Percentiles rank a stretch among this genome's conserved stretches.
Evolutionary conservation across 2,113 vertebrate genomes (phyloP).

Genomic region (Ctenomys sociabilis): DNA sequence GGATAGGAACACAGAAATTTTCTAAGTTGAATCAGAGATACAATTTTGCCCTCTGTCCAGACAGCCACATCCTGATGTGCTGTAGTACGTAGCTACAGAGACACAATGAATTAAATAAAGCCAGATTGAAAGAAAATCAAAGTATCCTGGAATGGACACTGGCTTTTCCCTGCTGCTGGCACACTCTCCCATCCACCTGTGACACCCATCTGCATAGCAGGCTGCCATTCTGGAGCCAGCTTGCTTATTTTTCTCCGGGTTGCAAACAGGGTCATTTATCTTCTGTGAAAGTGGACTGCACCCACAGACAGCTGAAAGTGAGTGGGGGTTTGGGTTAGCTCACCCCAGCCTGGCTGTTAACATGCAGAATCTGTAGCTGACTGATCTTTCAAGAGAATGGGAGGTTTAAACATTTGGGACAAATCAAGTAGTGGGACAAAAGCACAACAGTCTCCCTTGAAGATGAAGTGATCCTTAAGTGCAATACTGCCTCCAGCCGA

Average conservation of each 20-base stretch:
- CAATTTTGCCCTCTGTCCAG: not conserved
- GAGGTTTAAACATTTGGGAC: constrained; percentile 78
- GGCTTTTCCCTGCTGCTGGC: not conserved
- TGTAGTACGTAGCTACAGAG: not conserved
- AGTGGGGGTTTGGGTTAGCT: constrained; percentile 29
- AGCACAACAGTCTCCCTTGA: constrained; percentile 71
- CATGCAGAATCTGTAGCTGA: not conserved
- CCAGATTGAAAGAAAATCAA: not conserved
- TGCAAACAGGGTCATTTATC: not conserved
- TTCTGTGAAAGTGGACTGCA: not conserved
- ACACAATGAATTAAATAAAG: not conserved
- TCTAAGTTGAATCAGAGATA: not conserved
- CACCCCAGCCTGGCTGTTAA: constrained; percentile 58
- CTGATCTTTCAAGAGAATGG: constrained; percentile 65
- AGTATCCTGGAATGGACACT: too few relatives aligned
- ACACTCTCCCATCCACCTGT: not conserved
- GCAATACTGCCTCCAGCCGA: constrained; percentile 53
- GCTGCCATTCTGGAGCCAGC: not conserved
- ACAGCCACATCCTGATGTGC: too few relatives aligned
- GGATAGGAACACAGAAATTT: rapidly evolving
- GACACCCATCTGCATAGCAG: not conserved
- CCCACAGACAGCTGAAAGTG: not conserved
- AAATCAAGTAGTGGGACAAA: constrained; percentile 79
- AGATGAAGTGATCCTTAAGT: constrained; percentile 77
- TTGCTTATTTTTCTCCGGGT: not conserved